These are phyloP conservation scores for Oscheius myriophilus DNA, from an alignment of 2,888 invertebrate genomes.

Conservation along the genomic window DNA sequence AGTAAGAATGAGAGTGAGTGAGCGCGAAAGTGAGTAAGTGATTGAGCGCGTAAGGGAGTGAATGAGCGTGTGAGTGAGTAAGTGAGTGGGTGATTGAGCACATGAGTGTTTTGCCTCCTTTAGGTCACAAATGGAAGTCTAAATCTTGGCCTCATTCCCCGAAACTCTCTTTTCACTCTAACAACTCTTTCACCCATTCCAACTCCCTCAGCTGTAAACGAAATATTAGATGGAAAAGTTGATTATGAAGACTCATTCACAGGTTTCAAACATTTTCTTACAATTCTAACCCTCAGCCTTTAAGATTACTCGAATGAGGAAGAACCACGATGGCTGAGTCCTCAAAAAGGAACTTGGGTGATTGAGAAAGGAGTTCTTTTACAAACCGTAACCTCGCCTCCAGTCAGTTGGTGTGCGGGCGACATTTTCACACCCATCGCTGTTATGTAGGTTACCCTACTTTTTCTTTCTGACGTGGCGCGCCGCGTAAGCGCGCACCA, in stretches of 20 bases:
- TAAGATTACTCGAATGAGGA: conserved; percentile 34
- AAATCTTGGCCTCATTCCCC: conserved; percentile 1
- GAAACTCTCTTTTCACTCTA: not conserved
- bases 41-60: not conserved
- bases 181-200: not conserved
- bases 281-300: not conserved
- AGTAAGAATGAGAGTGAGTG: too few relatives aligned
- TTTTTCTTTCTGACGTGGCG: not conserved
- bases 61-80: too few relatives aligned
- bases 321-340: conserved; percentile 38
- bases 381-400: conserved; percentile 29
- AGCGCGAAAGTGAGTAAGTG: too few relatives aligned
- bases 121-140: not conserved
- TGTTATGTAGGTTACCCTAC: conserved; percentile 4
- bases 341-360: conserved; percentile 42
- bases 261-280: not conserved
- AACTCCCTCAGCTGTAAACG: not conserved
- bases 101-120: not conserved
- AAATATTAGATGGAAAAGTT: too few relatives aligned
- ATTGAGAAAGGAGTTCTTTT: conserved; percentile 31
- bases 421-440: conserved; percentile 11
- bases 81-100: not conserved
- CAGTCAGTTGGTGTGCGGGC: conserved; percentile 31
- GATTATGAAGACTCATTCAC: conserved; percentile 6
- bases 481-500: too few relatives aligned